These are phyloP conservation scores for Oscheius sp. DNA, from an alignment of 2,888 invertebrate genomes.

Conservation along the genomic window DNA sequence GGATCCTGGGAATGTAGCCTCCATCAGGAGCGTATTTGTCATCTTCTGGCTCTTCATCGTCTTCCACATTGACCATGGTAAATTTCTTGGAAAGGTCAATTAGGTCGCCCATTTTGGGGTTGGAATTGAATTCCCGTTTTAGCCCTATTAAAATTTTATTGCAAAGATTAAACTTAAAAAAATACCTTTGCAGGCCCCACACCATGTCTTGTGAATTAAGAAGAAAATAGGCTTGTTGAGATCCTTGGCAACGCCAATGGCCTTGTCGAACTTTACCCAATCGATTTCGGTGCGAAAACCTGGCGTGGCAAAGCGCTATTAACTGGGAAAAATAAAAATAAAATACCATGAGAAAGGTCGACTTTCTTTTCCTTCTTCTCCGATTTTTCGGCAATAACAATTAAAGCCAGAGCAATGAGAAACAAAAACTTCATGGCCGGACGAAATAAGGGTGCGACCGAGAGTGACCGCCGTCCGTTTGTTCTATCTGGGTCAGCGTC, in stretches of 20 bases:
- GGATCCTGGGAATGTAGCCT: constrained; percentile 72
- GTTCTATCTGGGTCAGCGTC: constrained; percentile 12
- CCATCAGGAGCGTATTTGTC: constrained; percentile 72
- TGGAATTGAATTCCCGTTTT: constrained; percentile 57
- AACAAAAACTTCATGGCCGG: constrained; percentile 14
- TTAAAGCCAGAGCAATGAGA: constrained; percentile 12
- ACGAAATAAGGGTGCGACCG: neutral
- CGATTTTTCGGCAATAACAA: constrained; percentile 16
- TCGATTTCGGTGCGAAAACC: constrained; percentile 67
- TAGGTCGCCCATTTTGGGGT: constrained; percentile 69
- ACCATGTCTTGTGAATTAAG: constrained; percentile 73
- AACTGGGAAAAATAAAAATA: neutral
- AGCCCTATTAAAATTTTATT: constrained; percentile 51
- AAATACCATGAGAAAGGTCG: constrained; percentile 20
- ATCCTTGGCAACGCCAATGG: constrained; percentile 63
- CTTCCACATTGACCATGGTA: constrained; percentile 72
- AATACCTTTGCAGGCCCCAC: constrained; percentile 72
- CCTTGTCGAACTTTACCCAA: constrained; percentile 65
- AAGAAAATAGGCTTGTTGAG: constrained; percentile 72
- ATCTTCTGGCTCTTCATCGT: constrained; percentile 73
- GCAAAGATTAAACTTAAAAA: too few relatives aligned
- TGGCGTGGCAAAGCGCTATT: constrained; percentile 11
- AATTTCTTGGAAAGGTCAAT: constrained; percentile 69
- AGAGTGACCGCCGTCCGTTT: neutral
- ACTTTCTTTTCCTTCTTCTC: constrained; percentile 40